Conservation (phyloP, 2,888 invertebrate genomes). For the Bombyx huttoni region DNA sequence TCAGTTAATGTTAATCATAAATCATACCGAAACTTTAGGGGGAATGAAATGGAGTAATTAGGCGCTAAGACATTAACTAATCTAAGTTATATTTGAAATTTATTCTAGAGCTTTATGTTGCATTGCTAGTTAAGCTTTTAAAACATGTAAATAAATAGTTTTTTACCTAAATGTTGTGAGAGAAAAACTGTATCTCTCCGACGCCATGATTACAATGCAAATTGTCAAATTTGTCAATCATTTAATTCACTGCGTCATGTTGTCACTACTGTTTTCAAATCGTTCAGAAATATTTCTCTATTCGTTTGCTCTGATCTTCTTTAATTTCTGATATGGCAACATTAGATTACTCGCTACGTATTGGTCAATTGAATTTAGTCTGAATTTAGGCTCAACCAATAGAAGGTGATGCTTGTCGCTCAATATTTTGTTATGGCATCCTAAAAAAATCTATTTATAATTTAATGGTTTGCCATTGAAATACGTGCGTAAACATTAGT, state of each 20-base stretch:
- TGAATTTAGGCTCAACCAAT: slow-evolving; percentile 27
- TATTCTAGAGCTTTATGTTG: not conserved
- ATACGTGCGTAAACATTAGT: slow-evolving; percentile 14
- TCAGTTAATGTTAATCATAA: not conserved
- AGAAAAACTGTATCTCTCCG: slow-evolving; percentile 97
- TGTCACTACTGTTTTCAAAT: slow-evolving; percentile 13
- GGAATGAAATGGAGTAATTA: not conserved
- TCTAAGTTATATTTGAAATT: not conserved
- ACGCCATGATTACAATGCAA: slow-evolving; percentile 86
- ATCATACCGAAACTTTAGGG: slow-evolving; percentile 1
- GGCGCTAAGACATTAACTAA: not conserved
- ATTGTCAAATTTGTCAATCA: slow-evolving; percentile 47
- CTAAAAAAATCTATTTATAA: slow-evolving; percentile 44
- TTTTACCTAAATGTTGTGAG: slow-evolving; percentile 80
- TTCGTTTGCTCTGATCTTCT: not conserved
- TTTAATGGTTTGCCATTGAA: slow-evolving; percentile 21
- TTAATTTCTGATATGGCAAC: not conserved
- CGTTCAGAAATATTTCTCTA: not conserved
- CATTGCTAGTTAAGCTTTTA: not conserved
- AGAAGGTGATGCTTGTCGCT: slow-evolving; percentile 25
- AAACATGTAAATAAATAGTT: slow-evolving; percentile 22
- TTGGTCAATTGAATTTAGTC: not conserved
- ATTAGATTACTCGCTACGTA: not conserved
- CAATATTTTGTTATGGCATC: slow-evolving; percentile 54
- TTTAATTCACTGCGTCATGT: slow-evolving; percentile 29